Conservation (phyloP, 1,140 invertebrate genomes). For the Papilio dardanus region DNA sequence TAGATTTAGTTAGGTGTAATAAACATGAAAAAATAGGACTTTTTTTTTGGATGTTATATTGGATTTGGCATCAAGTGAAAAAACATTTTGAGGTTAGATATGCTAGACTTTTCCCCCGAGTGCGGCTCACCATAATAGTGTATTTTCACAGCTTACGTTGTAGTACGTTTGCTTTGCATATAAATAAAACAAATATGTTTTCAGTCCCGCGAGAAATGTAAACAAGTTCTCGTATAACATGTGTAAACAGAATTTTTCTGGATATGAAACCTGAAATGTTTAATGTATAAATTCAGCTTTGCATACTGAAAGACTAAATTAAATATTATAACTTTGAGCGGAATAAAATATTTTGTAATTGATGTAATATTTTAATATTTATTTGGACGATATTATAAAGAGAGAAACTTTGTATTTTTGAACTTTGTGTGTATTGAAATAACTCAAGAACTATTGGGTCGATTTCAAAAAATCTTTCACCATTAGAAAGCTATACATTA, state of each 20-base stretch:
- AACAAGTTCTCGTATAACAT: conserved; percentile 17
- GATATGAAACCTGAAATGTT: conserved; percentile 21
- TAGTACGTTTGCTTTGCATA: conserved; percentile 24
- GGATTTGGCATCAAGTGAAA: conserved; percentile 2
- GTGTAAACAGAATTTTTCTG: conserved; percentile 21
- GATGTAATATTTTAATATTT: background rate
- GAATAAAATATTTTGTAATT: background rate
- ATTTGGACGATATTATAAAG: background rate
- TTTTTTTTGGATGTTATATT: background rate
- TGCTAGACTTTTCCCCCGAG: conserved; percentile 2
- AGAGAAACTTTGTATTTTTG: too few relatives aligned
- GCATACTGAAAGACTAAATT: background rate
- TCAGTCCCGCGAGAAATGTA: conserved; percentile 14
- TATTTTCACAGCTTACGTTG: conserved; percentile 12
- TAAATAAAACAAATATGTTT: conserved; percentile 26
- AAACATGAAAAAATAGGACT: too few relatives aligned
- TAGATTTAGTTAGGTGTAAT: too few relatives aligned
- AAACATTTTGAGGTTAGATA: background rate
- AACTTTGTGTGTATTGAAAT: too few relatives aligned
- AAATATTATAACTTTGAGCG: background rate
- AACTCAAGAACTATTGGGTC: too few relatives aligned
- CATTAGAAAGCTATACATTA: too few relatives aligned
- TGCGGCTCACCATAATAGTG: conserved; percentile 16
- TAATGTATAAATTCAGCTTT: background rate
- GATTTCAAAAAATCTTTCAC: too few relatives aligned